These are phyloP conservation scores for Syngnathus typhle DNA, from an alignment of 2,113 vertebrate genomes.

Conservation along the genomic window DNA sequence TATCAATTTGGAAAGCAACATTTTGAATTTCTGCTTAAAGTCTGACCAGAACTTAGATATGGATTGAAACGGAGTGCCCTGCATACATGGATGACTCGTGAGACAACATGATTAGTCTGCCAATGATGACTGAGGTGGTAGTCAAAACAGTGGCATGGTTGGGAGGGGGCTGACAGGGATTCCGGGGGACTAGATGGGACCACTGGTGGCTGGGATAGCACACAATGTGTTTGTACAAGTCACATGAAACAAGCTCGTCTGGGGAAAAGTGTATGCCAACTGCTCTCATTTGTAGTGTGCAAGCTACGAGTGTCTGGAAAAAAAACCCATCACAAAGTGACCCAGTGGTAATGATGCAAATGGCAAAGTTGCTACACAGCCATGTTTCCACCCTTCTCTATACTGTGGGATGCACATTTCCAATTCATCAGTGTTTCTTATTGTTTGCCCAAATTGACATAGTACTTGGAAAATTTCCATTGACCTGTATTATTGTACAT, in stretches of 20 bases:
- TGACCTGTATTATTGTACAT: background rate
- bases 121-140: constrained; percentile 65
- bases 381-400: background rate
- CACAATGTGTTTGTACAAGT: constrained; percentile 27
- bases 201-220: constrained; percentile 34
- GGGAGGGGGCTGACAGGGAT: constrained; percentile 18
- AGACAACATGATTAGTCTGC: constrained; percentile 61
- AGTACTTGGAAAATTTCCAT: no score
- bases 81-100: constrained; percentile 43
- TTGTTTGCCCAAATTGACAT: background rate
- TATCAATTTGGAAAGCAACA: no score
- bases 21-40: background rate
- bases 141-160: constrained; percentile 60
- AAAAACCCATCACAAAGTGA: background rate
- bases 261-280: constrained; percentile 32
- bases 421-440: background rate
- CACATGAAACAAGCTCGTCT: constrained; percentile 16
- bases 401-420: background rate
- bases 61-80: constrained; percentile 13
- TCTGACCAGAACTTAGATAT: background rate
- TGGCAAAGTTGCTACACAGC: no score
- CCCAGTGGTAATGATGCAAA: no score
- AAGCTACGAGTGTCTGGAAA: constrained; percentile 6
- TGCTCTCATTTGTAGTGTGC: constrained; percentile 38
- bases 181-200: constrained; percentile 33